Evolutionary conservation across 2,797 vertebrate genomes (phyloP), one percentile per base, ranked within the genome.

Genomic region (Otolemur crassicaudatus): DNA sequence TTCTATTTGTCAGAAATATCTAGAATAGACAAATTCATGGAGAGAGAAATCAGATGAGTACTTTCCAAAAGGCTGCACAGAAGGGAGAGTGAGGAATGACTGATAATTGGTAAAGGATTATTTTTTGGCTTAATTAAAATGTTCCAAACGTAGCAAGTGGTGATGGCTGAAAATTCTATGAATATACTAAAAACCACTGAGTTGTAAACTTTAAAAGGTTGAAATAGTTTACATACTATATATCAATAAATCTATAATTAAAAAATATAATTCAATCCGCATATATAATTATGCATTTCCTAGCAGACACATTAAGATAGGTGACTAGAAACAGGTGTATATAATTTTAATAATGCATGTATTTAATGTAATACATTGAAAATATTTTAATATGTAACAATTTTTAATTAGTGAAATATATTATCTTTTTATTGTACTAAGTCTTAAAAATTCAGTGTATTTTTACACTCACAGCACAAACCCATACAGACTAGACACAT

Each of bases 321-420:
- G 6, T 83, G 11, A 86, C 72, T 82, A 82, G 22, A 90, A 90
- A 31, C 3, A 82, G 34, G 27, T 70, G 40, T 29, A 63, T 60
- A 34, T 73, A 80, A 83, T 72, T 94, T 65, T 65, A 72, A 73
- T 91, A 43, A 80, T 69, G 16, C 7, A 87, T 76, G 76, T 77
- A 88, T 80, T 86, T 90, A 87, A 87, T 16, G 12, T 87, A 13
- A 80, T 75, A 23, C 63, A 60, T 75, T 72, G 49, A 92, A 92
- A 92, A 67, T 85, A 40, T 89, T 75, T 89, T 86, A 80, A 70
- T 34, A 58, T 91, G 49, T 49, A 67, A 49, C 49, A 27, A 6
- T 85, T 90, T 90, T 72, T 49, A 87, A 82, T 82, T 86, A 82
- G 43, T n/a, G 27, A 65, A 75, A 40, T 72, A 43, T 31, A 94